A percentile compares a stretch with the other conserved stretches of the same genome.
phyloP scores from a whole-genome alignment of 1,140 invertebrate genomes.

The Drosophila erecta region DNA sequence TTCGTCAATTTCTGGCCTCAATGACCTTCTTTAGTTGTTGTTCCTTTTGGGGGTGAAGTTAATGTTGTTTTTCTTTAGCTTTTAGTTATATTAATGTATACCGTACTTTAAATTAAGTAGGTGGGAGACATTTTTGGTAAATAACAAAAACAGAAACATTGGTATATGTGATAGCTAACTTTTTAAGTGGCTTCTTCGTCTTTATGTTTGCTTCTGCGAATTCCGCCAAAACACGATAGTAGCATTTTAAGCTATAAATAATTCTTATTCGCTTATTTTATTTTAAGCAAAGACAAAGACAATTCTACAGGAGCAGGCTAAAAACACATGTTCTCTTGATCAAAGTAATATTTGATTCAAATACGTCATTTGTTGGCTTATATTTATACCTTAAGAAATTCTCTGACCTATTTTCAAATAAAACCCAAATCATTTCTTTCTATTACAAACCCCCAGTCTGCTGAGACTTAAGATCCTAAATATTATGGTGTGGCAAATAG shows the following conservation, averaged over 20 bases:
- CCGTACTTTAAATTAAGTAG: neutral
- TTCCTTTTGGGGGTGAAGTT: constrained; percentile 15
- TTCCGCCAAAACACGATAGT: neutral
- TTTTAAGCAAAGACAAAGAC: constrained; percentile 41
- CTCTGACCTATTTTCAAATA: no score
- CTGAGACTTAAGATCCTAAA: no score
- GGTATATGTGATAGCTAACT: constrained; percentile 37
- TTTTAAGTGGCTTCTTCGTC: neutral
- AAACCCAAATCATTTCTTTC: no score
- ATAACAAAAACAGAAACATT: constrained; percentile 80
- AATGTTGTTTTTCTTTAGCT: constrained; percentile 46
- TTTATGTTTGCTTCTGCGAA: constrained; percentile 17
- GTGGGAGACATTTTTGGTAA: constrained; percentile 67
- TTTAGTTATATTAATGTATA: constrained; percentile 38
- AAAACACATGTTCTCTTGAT: no score
- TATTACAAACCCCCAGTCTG: no score
- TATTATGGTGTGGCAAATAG: no score
- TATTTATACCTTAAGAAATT: no score
- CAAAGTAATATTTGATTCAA: no score
- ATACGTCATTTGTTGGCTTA: no score
- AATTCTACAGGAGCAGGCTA: no score
- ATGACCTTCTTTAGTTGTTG: constrained; percentile 6
- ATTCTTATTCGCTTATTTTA: constrained; percentile 49
- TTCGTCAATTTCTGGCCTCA: neutral
- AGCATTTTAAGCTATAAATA: constrained; percentile 36